phyloP scores from a whole-genome alignment of 2,113 vertebrate genomes.

The Triplophysa rosa region DNA sequence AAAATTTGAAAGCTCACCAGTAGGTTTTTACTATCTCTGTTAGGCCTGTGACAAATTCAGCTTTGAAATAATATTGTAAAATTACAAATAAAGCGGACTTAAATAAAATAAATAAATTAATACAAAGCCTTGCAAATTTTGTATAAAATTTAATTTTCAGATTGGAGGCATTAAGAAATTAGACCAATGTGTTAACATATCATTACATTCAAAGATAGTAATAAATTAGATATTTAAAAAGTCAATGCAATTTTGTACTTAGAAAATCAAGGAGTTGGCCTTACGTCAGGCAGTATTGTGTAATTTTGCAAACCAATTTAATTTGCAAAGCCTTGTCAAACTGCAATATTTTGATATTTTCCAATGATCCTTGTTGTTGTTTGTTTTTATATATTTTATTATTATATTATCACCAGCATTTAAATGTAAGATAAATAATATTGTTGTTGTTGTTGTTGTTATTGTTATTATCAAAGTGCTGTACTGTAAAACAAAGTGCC shows the following conservation, averaged over 20 bases:
- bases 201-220: background rate
- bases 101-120: background rate
- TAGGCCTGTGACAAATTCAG: background rate
- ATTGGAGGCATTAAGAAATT: background rate
- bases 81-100: background rate
- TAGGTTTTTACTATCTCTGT: background rate
- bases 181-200: background rate
- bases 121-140: background rate
- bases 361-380: background rate
- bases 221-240: background rate
- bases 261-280: background rate
- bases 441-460: background rate
- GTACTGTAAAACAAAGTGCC: background rate
- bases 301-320: background rate
- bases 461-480: background rate
- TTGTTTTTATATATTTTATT: background rate
- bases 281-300: background rate
- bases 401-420: background rate
- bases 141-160: background rate
- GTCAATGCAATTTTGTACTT: background rate
- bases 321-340: background rate
- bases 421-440: too few species aligned
- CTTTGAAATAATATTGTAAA: background rate
- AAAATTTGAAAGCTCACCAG: background rate
- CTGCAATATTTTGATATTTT: background rate